phyloP scores from a whole-genome alignment of 2,888 invertebrate genomes.

The Ctena decussata region DNA sequence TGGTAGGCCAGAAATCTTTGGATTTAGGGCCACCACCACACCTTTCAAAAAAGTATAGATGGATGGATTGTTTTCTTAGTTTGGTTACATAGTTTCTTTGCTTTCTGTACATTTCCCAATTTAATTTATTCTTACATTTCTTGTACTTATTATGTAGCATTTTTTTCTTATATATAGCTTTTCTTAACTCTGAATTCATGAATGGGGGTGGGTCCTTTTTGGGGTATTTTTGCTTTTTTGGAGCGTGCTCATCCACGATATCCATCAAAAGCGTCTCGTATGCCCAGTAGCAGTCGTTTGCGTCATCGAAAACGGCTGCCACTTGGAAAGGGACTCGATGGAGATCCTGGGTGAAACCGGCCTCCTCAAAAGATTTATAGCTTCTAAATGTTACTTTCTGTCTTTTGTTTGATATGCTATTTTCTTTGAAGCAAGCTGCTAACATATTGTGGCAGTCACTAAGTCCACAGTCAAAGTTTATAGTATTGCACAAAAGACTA shows the following conservation, averaged over 20 bases:
- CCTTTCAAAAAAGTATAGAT: slow-evolving; percentile 17
- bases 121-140: slow-evolving; percentile 13
- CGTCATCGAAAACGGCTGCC: neutral
- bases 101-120: slow-evolving; percentile 12
- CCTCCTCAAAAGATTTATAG: neutral
- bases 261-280: too few species aligned
- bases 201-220: slow-evolving; percentile 11
- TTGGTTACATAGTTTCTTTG: slow-evolving; percentile 1
- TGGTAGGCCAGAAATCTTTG: slow-evolving; percentile 23
- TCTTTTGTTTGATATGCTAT: neutral
- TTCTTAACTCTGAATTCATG: slow-evolving; percentile 21
- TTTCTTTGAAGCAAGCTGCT: neutral
- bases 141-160: neutral
- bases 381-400: neutral
- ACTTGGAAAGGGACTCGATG: neutral
- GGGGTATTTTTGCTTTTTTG: neutral
- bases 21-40: slow-evolving; percentile 5
- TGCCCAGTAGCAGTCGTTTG: too few species aligned
- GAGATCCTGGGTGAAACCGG: neutral
- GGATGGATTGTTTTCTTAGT: slow-evolving; percentile 13
- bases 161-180: slow-evolving; percentile 16
- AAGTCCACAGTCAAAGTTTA: neutral
- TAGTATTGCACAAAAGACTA: neutral
- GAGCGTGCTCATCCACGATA: too few species aligned
- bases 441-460: neutral